phyloP scores from a whole-genome alignment of 2,113 vertebrate species.

The Tachuris rubrigastra region DNA sequence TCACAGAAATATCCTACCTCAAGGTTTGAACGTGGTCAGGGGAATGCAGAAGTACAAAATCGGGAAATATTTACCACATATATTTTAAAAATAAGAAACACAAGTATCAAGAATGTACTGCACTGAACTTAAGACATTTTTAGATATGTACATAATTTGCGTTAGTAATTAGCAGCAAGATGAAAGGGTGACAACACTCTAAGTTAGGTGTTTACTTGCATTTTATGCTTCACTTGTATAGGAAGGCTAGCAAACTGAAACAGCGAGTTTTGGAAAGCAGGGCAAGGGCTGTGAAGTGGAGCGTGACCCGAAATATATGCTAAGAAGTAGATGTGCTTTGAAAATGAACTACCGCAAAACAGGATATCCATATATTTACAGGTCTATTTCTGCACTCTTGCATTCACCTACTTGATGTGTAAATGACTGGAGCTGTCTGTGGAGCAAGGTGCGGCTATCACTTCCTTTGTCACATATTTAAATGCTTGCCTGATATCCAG shows the following conservation, averaged over 20 bases:
- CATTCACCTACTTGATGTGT: not conserved
- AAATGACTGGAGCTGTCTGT: not conserved
- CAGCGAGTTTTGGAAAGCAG: not conserved
- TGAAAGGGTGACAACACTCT: not conserved
- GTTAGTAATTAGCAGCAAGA: not conserved
- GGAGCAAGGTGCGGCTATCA: not conserved
- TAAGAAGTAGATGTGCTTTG: not conserved
- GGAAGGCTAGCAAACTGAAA: not conserved
- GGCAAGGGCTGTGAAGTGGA: not conserved
- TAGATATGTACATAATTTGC: not conserved
- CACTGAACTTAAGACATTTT: not conserved
- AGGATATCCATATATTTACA: constrained; percentile 7
- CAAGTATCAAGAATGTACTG: not conserved
- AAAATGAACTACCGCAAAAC: not conserved
- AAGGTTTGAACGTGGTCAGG: not conserved
- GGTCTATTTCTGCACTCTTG: not conserved
- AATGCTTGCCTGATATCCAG: not conserved
- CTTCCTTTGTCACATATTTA: not conserved
- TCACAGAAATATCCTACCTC: not conserved
- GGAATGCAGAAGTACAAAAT: not conserved
- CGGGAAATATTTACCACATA: not conserved
- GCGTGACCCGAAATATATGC: not conserved
- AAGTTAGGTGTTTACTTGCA: not conserved
- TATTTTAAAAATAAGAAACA: not conserved
- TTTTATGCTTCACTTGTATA: not conserved